phyloP scores from a whole-genome alignment of 2,888 invertebrate species.

The Drosophila barbarae region DNA sequence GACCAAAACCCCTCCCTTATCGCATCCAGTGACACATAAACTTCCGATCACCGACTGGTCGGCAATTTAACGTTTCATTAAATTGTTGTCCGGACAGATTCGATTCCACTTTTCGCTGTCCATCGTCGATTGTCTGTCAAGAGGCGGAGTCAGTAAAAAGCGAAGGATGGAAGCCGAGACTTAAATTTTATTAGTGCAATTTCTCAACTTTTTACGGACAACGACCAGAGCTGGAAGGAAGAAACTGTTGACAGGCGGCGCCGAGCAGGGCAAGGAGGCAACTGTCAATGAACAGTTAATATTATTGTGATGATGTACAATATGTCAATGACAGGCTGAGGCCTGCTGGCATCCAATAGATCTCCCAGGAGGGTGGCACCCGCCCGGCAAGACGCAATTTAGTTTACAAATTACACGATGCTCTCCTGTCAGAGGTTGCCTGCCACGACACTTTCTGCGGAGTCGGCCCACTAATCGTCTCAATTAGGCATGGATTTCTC shows the following conservation, averaged over 20 bases:
- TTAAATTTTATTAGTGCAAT: conserved; percentile 56
- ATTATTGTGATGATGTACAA: conserved; percentile 75
- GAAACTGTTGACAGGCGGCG: conserved; percentile 47
- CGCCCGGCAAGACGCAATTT: conserved; percentile 45
- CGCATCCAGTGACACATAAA: conserved; percentile 6
- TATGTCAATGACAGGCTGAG: conserved; percentile 73
- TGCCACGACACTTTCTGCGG: conserved; percentile 48
- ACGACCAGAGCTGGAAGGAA: conserved; percentile 23
- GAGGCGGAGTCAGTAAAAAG: conserved; percentile 27
- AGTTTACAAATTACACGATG: conserved; percentile 60
- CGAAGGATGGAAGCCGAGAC: conserved; percentile 26
- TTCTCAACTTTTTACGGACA: conserved; percentile 47
- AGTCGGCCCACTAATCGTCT: conserved; percentile 60
- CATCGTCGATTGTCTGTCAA: conserved; percentile 14
- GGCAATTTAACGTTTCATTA: conserved; percentile 42
- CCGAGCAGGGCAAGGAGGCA: conserved; percentile 10
- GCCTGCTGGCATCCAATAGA: conserved; percentile 10
- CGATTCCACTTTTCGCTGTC: conserved; percentile 38
- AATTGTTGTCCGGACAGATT: conserved; percentile 37
- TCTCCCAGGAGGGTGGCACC: conserved; percentile 3
- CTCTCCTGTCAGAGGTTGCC: conserved; percentile 53
- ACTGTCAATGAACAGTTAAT: conserved; percentile 72
- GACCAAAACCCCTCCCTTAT: conserved; percentile 1
- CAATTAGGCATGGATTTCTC: conserved; percentile 76
- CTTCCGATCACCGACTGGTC: conserved; percentile 12